Evolutionary conservation across 2,797 vertebrate genomes (phyloP).

Genomic region (Luscinia megarhynchos): DNA sequence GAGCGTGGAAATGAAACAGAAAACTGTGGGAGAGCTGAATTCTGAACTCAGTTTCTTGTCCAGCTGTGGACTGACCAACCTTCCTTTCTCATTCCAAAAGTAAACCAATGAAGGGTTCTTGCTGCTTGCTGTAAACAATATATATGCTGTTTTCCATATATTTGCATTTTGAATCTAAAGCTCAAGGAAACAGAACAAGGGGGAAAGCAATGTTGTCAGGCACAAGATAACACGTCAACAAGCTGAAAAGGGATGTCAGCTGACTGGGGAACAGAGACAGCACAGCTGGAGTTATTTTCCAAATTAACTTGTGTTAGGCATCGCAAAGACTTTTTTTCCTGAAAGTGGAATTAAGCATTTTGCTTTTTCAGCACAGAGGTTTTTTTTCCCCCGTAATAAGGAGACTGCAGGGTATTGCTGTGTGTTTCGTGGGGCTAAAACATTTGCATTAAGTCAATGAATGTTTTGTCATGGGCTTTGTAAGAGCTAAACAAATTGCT

Average conservation of each 20-base stretch:
- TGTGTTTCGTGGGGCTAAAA: not conserved
- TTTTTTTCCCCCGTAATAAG: not conserved
- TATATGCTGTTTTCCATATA: not conserved
- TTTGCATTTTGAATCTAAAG: slow-evolving; percentile 22
- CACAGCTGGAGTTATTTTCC: slow-evolving; percentile 39
- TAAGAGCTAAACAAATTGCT: slow-evolving; percentile 2
- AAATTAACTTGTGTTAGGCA: slow-evolving; percentile 21
- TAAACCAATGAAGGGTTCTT: not conserved
- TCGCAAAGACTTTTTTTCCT: not conserved
- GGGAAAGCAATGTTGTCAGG: not conserved
- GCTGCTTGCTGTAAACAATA: not conserved
- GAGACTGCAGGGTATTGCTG: not conserved
- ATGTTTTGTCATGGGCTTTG: slow-evolving; percentile 30
- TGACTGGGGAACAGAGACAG: not conserved
- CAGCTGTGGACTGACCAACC: not conserved
- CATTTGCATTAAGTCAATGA: slow-evolving; percentile 10
- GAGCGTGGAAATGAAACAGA: not conserved
- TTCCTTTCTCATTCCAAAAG: not conserved
- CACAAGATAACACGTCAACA: not conserved
- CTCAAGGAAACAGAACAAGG: not conserved
- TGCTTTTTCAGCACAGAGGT: slow-evolving; percentile 7
- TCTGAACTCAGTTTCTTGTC: not conserved
- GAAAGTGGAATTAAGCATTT: slow-evolving; percentile 2
- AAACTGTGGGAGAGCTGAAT: not conserved
- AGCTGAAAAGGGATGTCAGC: not conserved